Percentiles rank a stretch among this genome's conserved stretches.
These are phyloP conservation scores for Sceloporus tristichus DNA, from an alignment of 2,113 vertebrate genomes.

Conservation along the genomic window DNA sequence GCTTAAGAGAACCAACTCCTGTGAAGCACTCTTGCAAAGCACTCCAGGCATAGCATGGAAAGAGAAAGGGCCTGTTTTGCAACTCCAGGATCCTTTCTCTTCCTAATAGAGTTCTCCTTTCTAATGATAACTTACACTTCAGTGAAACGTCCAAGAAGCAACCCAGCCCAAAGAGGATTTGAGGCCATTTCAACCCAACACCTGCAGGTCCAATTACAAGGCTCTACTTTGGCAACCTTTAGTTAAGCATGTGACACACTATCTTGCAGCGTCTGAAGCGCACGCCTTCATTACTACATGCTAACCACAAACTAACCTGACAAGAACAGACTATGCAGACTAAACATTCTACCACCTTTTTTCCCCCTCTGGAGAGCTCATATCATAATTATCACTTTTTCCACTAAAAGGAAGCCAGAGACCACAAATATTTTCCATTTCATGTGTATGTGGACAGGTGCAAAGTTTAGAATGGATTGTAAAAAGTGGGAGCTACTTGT, in stretches of 20 bases:
- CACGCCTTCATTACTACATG: conserved; percentile 38
- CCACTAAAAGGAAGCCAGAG: conserved; percentile 64
- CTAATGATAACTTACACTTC: neutral
- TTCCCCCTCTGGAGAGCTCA: conserved; percentile 52
- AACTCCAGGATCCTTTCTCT: neutral
- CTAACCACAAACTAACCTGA: conserved; percentile 62
- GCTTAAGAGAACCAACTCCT: too few relatives aligned
- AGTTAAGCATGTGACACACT: neutral
- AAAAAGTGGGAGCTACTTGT: conserved; percentile 37
- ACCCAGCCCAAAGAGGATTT: neutral
- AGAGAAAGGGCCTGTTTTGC: too few relatives aligned
- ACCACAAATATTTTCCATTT: conserved; percentile 67
- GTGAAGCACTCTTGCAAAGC: neutral
- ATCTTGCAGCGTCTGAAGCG: conserved; percentile 45
- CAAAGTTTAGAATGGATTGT: conserved; percentile 44
- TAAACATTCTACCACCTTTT: conserved; percentile 69
- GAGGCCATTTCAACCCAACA: conserved; percentile 13
- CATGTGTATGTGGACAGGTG: conserved; percentile 61
- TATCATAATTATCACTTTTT: conserved; percentile 71
- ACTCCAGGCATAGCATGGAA: neutral
- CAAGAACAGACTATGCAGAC: conserved; percentile 66
- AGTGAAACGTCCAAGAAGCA: neutral
- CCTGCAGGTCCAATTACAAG: neutral
- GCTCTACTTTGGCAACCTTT: neutral
- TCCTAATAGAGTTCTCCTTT: neutral